A percentile compares a stretch with the other conserved stretches of the same genome.
phyloP scores from a whole-genome alignment of 2,797 vertebrate species.

The Urosaurus nigricauda region DNA sequence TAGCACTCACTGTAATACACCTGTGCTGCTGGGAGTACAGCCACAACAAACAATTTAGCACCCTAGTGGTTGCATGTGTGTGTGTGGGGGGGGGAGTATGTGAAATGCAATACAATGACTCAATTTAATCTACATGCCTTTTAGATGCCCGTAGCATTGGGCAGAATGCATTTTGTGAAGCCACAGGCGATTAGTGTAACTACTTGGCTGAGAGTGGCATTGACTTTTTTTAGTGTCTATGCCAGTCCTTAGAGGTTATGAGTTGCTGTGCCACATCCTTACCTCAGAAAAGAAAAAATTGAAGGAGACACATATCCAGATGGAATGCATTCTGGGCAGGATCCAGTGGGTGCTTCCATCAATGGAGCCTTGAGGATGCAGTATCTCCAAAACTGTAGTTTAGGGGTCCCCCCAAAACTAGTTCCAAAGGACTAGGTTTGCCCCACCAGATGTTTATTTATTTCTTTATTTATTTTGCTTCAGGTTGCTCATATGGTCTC shows the following conservation, averaged over 20 bases:
- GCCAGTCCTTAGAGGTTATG: too few relatives aligned
- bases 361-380: too few relatives aligned
- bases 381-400: background rate
- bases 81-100: background rate
- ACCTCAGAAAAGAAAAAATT: too few relatives aligned
- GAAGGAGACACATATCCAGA: background rate
- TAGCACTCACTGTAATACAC: too few relatives aligned
- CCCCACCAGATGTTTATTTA: background rate
- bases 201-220: background rate
- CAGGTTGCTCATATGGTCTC: background rate
- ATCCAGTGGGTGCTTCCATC: background rate
- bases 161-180: background rate
- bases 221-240: background rate
- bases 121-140: background rate
- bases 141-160: background rate
- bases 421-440: background rate
- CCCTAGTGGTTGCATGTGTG: background rate
- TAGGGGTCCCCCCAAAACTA: background rate
- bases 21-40: too few relatives aligned
- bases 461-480: background rate
- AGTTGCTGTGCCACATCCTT: background rate
- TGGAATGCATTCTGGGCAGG: background rate
- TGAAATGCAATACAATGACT: background rate
- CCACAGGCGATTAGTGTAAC: background rate
- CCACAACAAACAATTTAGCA: background rate